Evolutionary conservation across 2,888 invertebrate species (phyloP).

Genomic region (Barypeithes pellucidus): DNA sequence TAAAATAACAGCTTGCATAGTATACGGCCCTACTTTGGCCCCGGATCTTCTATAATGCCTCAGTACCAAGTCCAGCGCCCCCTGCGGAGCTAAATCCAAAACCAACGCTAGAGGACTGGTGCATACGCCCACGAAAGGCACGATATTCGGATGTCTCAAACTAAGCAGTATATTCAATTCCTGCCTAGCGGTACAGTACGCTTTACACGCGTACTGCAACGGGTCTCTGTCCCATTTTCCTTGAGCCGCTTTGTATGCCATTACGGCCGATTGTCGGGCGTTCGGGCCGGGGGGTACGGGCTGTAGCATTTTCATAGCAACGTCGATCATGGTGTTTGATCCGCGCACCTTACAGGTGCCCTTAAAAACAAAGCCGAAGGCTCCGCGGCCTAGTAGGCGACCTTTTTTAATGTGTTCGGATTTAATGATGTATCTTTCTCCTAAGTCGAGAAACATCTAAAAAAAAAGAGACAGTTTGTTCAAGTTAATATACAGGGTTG

Average conservation of each 20-base stretch:
- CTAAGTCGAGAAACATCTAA: constrained; percentile 90
- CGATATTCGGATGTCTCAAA: constrained; percentile 92
- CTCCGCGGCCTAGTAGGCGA: constrained; percentile 91
- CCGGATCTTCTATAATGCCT: constrained; percentile 91
- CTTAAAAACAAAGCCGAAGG: constrained; percentile 97
- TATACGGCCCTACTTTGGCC: constrained; percentile 84
- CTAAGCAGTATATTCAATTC: constrained; percentile 91
- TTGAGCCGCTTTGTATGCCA: constrained; percentile 72
- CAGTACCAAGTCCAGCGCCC: constrained; percentile 89
- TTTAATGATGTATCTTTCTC: constrained; percentile 85
- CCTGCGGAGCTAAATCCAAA: constrained; percentile 92
- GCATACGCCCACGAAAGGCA: constrained; percentile 92
- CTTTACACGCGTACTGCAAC: constrained; percentile 92
- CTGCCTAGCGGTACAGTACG: constrained; percentile 96
- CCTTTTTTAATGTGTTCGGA: constrained; percentile 87
- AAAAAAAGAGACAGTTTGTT: constrained; percentile 7
- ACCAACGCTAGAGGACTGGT: constrained; percentile 91
- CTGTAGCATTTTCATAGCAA: constrained; percentile 97
- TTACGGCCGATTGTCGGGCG: constrained; percentile 77
- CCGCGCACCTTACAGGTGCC: constrained; percentile 80
- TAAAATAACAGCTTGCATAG: constrained; percentile 87
- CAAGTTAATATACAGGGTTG: constrained; percentile 48
- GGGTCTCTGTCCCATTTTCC: constrained; percentile 97
- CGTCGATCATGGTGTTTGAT: constrained; percentile 76
- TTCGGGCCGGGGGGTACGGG: constrained; percentile 91